Base-by-base conservation (phyloP, 2,888 invertebrate genomes). In the Lutraria lutraria region DNA sequence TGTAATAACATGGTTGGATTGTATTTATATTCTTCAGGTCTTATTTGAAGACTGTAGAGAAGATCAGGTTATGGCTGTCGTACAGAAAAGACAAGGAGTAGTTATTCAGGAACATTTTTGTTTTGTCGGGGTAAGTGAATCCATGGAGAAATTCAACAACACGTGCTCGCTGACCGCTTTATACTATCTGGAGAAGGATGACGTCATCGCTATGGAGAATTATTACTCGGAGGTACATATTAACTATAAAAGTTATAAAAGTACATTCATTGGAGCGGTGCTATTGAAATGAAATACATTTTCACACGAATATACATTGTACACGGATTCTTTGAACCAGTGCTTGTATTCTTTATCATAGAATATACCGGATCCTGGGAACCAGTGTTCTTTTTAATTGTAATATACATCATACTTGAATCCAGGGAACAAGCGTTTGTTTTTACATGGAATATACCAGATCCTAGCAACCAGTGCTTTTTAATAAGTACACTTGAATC, bases 21-120 rank as follows among this genome's bases (percentile, higher is more conserved):
- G 43, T 76, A 76, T 76, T 76, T 25, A 19, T 15, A 6, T 19
- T 34, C 60, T 82, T 34, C 34, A 82, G 82, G 34, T 83, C 12
- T 68, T 83, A 63, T 83, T 83, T 25, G 83, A 63, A 83, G 83
- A 83, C 25, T 83, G 83, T 60, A 63, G 34, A 52, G 43, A 63
- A 16, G 21, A 21, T n/a, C 68, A 68, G 34, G 12, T 68, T 0
- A 83, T 83, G 83, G 25, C 13, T 52, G n/a, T 83, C 3, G 52
- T 68, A 25, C 83, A 83, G 25, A 83, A 68, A 25, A 21, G 83
- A 43, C 34, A 52, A 4, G 68, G 52, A 15, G 29, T 83, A 13
- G 21, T 52, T 16, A 83, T 83, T 34, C 83, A 83, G 34, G 83
- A 83, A 68, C 83, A 83, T 43, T 83, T 68, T 34, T 83, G 83